A percentile compares a stretch with the other conserved stretches of the same genome.
phyloP scores from a whole-genome alignment of 2,797 vertebrate genomes.

The Anguilla obscura region DNA sequence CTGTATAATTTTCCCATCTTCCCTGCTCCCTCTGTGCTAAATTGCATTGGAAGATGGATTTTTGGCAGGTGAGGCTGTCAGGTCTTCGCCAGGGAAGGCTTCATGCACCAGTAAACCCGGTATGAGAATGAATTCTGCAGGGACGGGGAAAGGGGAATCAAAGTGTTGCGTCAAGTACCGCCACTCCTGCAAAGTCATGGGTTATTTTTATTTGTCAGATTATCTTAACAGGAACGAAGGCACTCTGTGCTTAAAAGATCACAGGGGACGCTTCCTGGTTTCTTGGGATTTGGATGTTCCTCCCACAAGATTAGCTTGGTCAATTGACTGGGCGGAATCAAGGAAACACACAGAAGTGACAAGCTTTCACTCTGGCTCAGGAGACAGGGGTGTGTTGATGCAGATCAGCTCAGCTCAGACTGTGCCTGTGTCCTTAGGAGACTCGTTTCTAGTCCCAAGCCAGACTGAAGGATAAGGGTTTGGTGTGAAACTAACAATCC shows the following conservation, averaged over 20 bases:
- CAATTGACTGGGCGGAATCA: constrained; percentile 40
- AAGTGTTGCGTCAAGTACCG: constrained; percentile 69
- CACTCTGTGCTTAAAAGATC: constrained; percentile 37
- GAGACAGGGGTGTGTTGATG: constrained; percentile 4
- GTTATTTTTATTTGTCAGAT: constrained; percentile 63
- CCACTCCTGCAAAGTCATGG: constrained; percentile 65
- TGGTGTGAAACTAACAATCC: neutral
- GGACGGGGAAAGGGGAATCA: constrained; percentile 63
- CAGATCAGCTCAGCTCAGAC: constrained; percentile 13
- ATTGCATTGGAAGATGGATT: constrained; percentile 72
- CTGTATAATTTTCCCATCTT: constrained; percentile 84
- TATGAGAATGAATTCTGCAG: constrained; percentile 73
- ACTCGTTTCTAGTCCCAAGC: neutral
- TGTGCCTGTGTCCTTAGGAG: neutral
- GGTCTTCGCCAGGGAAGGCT: constrained; percentile 69
- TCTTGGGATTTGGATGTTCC: constrained; percentile 41
- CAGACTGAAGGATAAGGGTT: neutral
- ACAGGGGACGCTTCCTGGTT: constrained; percentile 10
- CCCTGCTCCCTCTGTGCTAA: constrained; percentile 73
- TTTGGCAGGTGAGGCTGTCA: constrained; percentile 75
- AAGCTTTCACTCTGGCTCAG: constrained; percentile 14
- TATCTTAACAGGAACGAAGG: constrained; percentile 66
- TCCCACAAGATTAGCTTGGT: constrained; percentile 36
- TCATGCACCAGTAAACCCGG: constrained; percentile 72
- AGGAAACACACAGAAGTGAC: constrained; percentile 36